Evolutionary conservation across 2,888 invertebrate species (phyloP).

Genomic region (Diarsia rubi): DNA sequence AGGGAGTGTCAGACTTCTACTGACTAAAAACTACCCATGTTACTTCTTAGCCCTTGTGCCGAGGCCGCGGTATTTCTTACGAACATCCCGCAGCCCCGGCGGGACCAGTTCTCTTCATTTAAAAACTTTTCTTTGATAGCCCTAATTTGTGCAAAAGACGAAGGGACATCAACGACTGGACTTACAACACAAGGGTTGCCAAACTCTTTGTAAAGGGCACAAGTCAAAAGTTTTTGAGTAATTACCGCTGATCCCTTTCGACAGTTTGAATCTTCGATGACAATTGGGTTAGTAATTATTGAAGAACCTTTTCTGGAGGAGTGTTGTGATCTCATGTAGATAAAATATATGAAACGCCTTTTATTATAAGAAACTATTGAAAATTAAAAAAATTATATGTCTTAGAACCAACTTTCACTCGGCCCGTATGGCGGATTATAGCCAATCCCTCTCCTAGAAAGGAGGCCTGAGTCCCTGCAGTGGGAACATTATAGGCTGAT

Average conservation of each 20-base stretch:
- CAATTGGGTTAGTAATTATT: conserved; percentile 51
- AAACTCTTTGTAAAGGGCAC: conserved; percentile 72
- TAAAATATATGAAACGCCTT: not conserved
- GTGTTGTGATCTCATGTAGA: not conserved
- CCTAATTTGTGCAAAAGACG: conserved; percentile 40
- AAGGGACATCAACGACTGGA: conserved; percentile 6
- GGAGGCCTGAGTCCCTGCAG: too few species aligned
- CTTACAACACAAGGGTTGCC: conserved; percentile 35
- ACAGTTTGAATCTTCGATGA: conserved; percentile 63
- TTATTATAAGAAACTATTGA: too few species aligned
- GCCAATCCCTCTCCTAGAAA: too few species aligned
- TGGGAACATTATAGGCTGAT: too few species aligned
- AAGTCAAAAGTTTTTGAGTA: conserved; percentile 78
- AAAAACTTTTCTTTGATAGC: conserved; percentile 25
- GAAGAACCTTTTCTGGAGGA: conserved; percentile 15
- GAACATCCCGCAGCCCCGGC: too few species aligned
- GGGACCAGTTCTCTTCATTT: not conserved
- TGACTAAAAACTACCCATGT: too few species aligned
- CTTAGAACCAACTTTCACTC: too few species aligned
- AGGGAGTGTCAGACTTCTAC: too few species aligned
- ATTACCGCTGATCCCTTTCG: conserved; percentile 72
- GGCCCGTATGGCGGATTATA: too few species aligned
- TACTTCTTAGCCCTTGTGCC: too few species aligned
- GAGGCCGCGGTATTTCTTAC: too few species aligned
- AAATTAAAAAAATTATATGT: too few species aligned